Percentiles rank a stretch among this genome's conserved stretches.
phyloP scores from a whole-genome alignment of 2,113 vertebrate species.

The Micronisus gabar region DNA sequence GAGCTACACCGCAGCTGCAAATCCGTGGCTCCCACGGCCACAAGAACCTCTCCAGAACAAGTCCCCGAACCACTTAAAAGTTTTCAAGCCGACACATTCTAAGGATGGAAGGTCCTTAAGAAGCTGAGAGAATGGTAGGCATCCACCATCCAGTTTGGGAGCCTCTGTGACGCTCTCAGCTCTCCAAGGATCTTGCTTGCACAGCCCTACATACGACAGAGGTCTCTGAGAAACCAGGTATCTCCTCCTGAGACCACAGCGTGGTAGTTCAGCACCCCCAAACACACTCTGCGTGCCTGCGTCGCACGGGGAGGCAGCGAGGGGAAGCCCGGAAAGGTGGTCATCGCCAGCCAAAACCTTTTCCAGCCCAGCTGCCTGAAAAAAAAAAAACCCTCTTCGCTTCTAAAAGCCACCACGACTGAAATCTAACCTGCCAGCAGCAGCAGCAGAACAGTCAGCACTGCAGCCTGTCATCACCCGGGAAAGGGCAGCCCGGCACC shows the following conservation, averaged over 20 bases:
- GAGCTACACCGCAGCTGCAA: background rate
- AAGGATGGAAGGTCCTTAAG: background rate
- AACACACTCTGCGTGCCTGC: fast-evolving
- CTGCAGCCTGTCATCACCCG: background rate
- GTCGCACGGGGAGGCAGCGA: background rate
- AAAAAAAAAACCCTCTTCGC: no score
- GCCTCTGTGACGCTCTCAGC: background rate
- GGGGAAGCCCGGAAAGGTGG: background rate
- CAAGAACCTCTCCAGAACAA: background rate
- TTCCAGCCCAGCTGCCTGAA: background rate
- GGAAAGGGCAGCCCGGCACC: background rate
- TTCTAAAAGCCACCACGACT: background rate
- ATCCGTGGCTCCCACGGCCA: background rate
- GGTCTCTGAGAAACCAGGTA: background rate
- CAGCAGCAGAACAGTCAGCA: background rate
- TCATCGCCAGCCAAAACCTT: background rate
- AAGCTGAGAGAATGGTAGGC: background rate
- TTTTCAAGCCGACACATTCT: fast-evolving
- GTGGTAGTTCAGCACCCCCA: background rate
- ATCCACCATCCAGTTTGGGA: background rate
- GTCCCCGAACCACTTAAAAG: no score
- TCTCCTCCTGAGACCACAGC: background rate
- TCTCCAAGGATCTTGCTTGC: background rate
- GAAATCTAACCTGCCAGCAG: no score
- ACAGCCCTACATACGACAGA: background rate